A percentile compares a stretch with the other conserved stretches of the same genome.
Evolutionary conservation across 2,888 invertebrate genomes (phyloP).

Genomic region (Poecilobothrus nobilitatus): DNA sequence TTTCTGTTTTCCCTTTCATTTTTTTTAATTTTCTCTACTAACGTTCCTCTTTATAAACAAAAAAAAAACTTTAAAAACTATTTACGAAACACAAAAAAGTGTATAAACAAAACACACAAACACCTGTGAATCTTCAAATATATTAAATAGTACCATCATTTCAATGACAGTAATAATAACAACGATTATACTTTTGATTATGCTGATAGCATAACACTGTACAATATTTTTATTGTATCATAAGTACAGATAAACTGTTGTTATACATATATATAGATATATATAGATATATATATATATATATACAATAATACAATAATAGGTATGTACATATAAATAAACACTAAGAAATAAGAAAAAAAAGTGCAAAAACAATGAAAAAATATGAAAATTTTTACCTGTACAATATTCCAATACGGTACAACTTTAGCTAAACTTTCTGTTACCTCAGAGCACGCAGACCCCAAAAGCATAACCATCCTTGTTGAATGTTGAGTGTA

Average conservation of each 20-base stretch:
- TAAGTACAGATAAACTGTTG: no score
- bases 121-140: not conserved
- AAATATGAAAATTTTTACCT: constrained; percentile 50
- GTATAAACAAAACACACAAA: not conserved
- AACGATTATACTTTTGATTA: constrained; percentile 1
- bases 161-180: constrained; percentile 4
- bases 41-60: no score
- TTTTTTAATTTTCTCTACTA: no score
- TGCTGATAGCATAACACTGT: not conserved
- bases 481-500: constrained; percentile 67
- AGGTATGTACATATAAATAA: not conserved
- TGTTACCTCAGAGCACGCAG: constrained; percentile 83
- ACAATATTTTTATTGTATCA: no score
- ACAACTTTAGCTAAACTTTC: constrained; percentile 85
- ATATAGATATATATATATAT: no score
- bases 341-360: no score
- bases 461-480: constrained; percentile 76
- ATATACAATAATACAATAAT: no score
- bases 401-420: constrained; percentile 86
- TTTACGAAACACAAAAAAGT: no score
- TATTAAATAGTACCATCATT: constrained; percentile 1
- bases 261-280: no score
- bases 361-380: not conserved
- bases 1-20: no score
- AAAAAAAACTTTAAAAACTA: no score